These are phyloP conservation scores for Lophochroa leadbeateri DNA, from an alignment of 2,113 vertebrate species.

Conservation along the genomic window DNA sequence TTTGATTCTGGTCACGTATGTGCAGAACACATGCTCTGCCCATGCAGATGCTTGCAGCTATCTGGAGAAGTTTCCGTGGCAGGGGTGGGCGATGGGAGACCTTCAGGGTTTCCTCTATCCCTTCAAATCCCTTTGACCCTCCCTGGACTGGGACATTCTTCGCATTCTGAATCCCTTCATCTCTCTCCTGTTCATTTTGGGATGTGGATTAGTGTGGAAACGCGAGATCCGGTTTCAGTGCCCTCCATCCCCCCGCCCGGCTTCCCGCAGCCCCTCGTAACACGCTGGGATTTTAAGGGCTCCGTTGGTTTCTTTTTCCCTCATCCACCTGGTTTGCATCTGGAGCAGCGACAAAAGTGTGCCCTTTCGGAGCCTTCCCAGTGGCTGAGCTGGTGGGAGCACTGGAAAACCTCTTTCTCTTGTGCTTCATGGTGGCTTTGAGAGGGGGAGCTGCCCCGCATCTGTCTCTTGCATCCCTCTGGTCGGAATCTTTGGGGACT, in stretches of 20 bases:
- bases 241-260: not conserved
- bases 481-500: not conserved
- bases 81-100: not conserved
- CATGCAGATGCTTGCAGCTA: not conserved
- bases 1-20: not conserved
- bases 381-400: not conserved
- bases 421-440: not conserved
- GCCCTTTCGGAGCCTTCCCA: not conserved
- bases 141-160: conserved; percentile 59
- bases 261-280: not conserved
- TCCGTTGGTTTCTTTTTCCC: not conserved
- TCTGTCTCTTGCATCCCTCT: accelerated
- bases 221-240: conserved; percentile 36
- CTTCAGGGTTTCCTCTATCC: not conserved
- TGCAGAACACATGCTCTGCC: not conserved
- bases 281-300: not conserved
- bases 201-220: conserved; percentile 55
- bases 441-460: no score
- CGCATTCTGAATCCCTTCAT: conserved; percentile 46
- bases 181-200: conserved; percentile 36
- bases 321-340: not conserved
- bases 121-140: not conserved
- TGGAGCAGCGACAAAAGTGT: not conserved
- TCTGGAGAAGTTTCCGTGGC: not conserved
- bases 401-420: not conserved